These are phyloP conservation scores for Hoplias malabaricus DNA, from an alignment of 2,113 vertebrate species.

Conservation along the genomic window DNA sequence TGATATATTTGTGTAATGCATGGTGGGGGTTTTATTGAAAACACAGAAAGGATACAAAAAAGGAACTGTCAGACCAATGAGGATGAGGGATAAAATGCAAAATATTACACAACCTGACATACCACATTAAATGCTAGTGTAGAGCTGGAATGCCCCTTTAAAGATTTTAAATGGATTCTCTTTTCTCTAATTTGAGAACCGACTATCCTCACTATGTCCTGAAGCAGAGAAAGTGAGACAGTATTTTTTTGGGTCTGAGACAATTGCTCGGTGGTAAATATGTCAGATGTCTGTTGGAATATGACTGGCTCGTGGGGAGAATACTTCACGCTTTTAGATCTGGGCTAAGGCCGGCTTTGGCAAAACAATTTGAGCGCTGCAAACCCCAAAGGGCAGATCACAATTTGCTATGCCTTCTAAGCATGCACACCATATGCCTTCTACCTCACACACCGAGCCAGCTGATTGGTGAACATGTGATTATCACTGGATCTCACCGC, in stretches of 20 bases:
- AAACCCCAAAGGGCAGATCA: neutral
- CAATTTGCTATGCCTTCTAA: neutral
- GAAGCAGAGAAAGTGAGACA: too few relatives aligned
- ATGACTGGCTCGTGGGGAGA: neutral
- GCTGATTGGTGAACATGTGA: neutral
- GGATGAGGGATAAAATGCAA: too few relatives aligned
- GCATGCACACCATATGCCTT: neutral
- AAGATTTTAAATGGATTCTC: too few relatives aligned
- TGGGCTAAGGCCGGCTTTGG: neutral
- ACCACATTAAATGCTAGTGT: too few relatives aligned
- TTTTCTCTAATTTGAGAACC: too few relatives aligned
- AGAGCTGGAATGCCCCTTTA: too few relatives aligned
- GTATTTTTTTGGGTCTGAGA: neutral
- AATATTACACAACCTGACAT: too few relatives aligned
- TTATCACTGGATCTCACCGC: neutral
- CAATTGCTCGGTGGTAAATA: neutral
- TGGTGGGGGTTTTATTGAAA: too few relatives aligned
- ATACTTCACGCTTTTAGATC: neutral
- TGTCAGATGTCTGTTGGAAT: neutral
- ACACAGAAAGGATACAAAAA: too few relatives aligned
- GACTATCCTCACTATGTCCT: too few relatives aligned
- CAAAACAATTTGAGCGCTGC: neutral
- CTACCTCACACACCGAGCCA: neutral
- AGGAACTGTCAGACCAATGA: too few relatives aligned
- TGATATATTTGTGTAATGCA: too few relatives aligned